A percentile compares a stretch with the other conserved stretches of the same genome.
Evolutionary conservation across 2,797 vertebrate genomes (phyloP).

Genomic region (Potorous gilbertii): DNA sequence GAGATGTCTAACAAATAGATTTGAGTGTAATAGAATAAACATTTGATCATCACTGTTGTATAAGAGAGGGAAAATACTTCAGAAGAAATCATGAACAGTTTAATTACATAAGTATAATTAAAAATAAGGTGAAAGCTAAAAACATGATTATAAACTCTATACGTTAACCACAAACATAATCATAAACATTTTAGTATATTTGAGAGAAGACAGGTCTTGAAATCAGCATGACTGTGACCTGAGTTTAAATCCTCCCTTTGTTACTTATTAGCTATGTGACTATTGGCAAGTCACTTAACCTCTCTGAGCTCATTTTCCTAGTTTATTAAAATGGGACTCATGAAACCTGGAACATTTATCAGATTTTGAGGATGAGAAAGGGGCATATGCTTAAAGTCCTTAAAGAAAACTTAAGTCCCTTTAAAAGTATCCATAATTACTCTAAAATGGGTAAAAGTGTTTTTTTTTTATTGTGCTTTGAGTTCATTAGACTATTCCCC

Average conservation of each 20-base stretch:
- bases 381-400: background rate
- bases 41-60: background rate
- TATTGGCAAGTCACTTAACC: background rate
- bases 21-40: background rate
- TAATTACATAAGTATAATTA: background rate
- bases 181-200: background rate
- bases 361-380: background rate
- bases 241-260: background rate
- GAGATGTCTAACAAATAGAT: background rate
- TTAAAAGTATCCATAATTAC: background rate
- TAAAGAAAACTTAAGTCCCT: background rate
- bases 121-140: background rate
- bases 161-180: slow-evolving; percentile 5
- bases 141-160: background rate
- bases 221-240: background rate
- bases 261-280: background rate
- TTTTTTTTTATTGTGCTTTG: background rate
- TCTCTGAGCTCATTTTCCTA: background rate
- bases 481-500: background rate
- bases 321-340: background rate
- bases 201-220: background rate
- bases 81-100: background rate
- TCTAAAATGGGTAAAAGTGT: background rate
- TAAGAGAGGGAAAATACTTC: background rate
- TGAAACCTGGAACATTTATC: background rate